Conservation (phyloP, 92 coral and sea anemone species). For the Parazoanthus darwini region DNA sequence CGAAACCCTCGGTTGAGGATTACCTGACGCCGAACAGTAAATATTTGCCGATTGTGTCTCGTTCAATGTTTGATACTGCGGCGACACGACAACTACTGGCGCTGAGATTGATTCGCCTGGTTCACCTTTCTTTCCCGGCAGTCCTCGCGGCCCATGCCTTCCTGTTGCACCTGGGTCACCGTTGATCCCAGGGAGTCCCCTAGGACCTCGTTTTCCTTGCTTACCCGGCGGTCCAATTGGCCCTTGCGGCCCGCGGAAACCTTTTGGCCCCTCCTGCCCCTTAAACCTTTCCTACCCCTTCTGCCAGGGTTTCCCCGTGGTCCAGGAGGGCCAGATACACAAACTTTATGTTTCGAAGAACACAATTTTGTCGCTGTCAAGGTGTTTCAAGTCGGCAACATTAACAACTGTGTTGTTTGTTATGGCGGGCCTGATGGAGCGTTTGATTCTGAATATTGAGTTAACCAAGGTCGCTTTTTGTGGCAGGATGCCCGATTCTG, state of each 20-base stretch:
- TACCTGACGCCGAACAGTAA: constrained; percentile 42
- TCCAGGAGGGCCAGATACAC: background rate
- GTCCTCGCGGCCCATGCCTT: constrained; percentile 31
- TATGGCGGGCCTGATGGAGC: background rate
- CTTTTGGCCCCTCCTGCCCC: constrained; percentile 15
- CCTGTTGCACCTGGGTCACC: constrained; percentile 28
- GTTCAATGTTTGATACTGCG: background rate
- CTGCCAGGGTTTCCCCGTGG: background rate
- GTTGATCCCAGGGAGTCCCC: constrained; percentile 21
- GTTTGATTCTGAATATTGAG: background rate
- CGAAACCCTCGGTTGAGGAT: constrained; percentile 35
- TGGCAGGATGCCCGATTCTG: background rate
- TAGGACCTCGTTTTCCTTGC: constrained; percentile 35
- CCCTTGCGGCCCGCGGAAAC: constrained; percentile 36
- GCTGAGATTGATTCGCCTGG: constrained; percentile 39
- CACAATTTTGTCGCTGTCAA: background rate
- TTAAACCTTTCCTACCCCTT: background rate
- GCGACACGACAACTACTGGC: constrained; percentile 32
- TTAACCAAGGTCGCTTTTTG: background rate
- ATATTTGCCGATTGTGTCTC: constrained; percentile 29
- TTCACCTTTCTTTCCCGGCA: constrained; percentile 19
- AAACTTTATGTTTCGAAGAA: background rate
- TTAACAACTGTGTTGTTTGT: background rate
- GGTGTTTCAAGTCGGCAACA: background rate
- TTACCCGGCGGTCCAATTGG: constrained; percentile 33